Evolutionary conservation across 2,113 vertebrate species (phyloP), one percentile per base, ranked within the genome.

Genomic region (Oenanthe melanoleuca): DNA sequence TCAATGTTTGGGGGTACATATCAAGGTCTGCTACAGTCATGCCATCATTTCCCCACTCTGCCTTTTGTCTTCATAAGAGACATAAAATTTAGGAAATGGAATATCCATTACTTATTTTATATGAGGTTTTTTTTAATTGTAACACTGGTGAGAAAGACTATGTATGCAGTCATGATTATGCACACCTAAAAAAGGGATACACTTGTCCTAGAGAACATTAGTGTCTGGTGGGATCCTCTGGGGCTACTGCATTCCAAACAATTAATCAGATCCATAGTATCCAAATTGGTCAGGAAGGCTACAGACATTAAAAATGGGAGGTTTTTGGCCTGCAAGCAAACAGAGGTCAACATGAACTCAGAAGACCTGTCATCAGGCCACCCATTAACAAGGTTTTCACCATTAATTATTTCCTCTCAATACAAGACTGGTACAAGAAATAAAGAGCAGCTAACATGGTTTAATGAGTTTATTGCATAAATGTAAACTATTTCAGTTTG

Each of bases 321-420:
- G 38, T 37, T 91, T 96, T 93, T 97, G 84, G 91, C 93, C 87
- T 95, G 71, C 59, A 70, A 93, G 88, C 71, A 93, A 92, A 70
- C 85, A 80, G 84, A 92, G 89, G 72, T 95, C 89, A 86, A 61
- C 60, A n/a, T 95, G 95, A 97, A 96, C 89, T 97, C 82, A 90
- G 79, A 56, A 73, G 89, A 90, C 92, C 67, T 88, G 87, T 74
- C 89, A 93, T 44, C 63, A 93, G 85, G 87, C 92, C 94, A 96
- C 85, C 87, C 93, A 80, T 96, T 96, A 96, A 80, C 93, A 93
- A 86, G n/a, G 52, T 88, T 86, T 96, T 96, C 93, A 93, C 87
- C 79, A 94, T 93, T 96, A 97, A 97, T 96, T 96, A 96, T 95
- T 94, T 95, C 85, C 71, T 92, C 80, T 96, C 82, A 93, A 83